Base-by-base conservation (phyloP, 2,797 vertebrate genomes). In the Gymnothorax reevesii region DNA sequence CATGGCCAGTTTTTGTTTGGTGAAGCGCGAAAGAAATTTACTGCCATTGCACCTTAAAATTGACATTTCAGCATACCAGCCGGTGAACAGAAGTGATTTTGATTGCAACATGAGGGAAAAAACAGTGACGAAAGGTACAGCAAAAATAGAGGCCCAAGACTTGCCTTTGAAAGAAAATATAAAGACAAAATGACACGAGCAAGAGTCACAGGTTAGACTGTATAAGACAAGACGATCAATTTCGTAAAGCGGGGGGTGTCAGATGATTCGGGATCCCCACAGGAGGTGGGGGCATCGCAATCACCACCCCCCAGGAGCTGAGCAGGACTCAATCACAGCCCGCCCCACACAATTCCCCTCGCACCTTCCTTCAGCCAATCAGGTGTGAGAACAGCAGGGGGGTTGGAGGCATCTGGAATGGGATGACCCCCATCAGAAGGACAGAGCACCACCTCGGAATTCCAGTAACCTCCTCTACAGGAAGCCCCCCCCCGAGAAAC, bases 171-270 rank as follows among this genome's bases (percentile, higher is more conserved):
- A 75, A 64, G 91, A 93, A 88, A 86, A 88, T 88, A 90, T 86
- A 73, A 4, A 87, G 10, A 64, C 33, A 69, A 89, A 93, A 94
- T 91, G 94, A 94, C 90, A 90, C 88, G 91, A 91, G 92, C 92
- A 92, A 93, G 89, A 93, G 94, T 93, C 93, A 94, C 54, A 80
- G 77, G 77, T 55, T 52, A 80, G 52, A 55, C 22, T 92, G 90
- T 69, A n/a, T 87, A 92, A 94, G 92, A 93, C 88, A 54, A 85
- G 84, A 84, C 73, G 25, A 52, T 85, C 15, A 62, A 94, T 92
- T 94, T 93, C 87, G 89, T 91, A 88, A 89, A 88, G 27, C 27
- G 42, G 6, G 15, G 42, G 73, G 15, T 33, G 33, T 52, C 73
- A 80, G 77, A 42, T 42, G 33, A 42, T 42, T 42, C 33, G 33